Evolutionary conservation across 2,113 vertebrate species (phyloP).

Genomic region (Oreotrochilus melanogaster): DNA sequence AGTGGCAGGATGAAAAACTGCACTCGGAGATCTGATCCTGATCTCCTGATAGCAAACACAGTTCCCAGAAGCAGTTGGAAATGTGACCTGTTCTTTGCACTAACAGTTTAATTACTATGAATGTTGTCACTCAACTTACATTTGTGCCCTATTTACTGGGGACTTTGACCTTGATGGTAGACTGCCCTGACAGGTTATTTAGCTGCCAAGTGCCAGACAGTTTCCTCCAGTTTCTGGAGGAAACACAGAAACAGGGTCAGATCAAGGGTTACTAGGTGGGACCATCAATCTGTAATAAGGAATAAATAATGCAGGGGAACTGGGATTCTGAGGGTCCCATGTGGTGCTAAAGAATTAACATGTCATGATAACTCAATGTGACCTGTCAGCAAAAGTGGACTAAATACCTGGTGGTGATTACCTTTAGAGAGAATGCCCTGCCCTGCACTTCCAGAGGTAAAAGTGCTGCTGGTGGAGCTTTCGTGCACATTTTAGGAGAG

Average conservation of each 20-base stretch:
- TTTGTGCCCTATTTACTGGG: slow-evolving; percentile 28
- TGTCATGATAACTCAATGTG: neutral
- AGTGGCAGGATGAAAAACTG: slow-evolving; percentile 38
- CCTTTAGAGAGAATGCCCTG: neutral
- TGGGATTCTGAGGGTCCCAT: neutral
- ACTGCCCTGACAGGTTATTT: neutral
- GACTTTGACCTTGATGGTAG: slow-evolving; percentile 38
- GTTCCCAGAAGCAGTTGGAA: slow-evolving; percentile 64
- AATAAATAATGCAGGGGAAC: neutral
- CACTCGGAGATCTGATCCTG: slow-evolving; percentile 30
- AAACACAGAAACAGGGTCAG: neutral
- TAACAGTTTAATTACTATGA: slow-evolving; percentile 62
- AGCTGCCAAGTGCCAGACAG: neutral
- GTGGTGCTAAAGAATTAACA: neutral
- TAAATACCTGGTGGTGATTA: neutral
- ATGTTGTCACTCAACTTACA: slow-evolving; percentile 58
- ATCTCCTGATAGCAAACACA: neutral
- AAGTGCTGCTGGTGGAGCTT: neutral
- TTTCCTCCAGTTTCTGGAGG: slow-evolving; percentile 12
- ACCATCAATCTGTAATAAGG: neutral
- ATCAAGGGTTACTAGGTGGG: neutral
- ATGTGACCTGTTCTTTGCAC: slow-evolving; percentile 49
- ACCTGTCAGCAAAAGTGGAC: neutral
- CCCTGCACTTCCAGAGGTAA: neutral
- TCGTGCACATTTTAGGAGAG: neutral